Evolutionary conservation across 1,140 invertebrate genomes (phyloP), one percentile per base, ranked within the genome.

Genomic region (Leptinotarsa undecemlineata): DNA sequence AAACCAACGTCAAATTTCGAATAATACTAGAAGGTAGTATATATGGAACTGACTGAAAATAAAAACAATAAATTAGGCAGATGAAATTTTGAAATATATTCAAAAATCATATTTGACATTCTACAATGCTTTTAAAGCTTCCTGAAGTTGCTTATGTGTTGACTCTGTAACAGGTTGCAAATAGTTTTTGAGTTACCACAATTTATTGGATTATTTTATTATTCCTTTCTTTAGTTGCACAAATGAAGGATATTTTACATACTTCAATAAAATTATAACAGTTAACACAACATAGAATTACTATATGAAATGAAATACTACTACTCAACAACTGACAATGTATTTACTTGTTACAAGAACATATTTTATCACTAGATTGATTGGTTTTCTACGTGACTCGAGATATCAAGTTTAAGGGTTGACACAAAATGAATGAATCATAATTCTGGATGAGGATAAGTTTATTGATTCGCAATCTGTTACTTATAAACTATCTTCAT

Each of bases 121-220:
- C 33, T 42, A 42, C 8, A 11, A 42, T 42, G 33, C 33, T 42
- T 42, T 42, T 2, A 42, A 42, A 42, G 33, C 33, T 42, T 42
- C 33, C 33, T 11, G 33, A 42, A 42, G 33, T 42, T 42, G 33
- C 11, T 42, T 42, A 33, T 33, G 33, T 42, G 8, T 11, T 42
- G 33, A 42, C 33, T 42, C 33, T 42, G 33, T 42, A 57, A 57
- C 51, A 57, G n/a, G 51, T 57, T 57, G 15, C 51, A 57, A 17
- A 17, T 57, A 57, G 15, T n/a, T 57, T 57, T 57, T 42, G 33
- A 21, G 64, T 67, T 67, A 67, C 26, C 23, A 67, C 26, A 67
- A 23, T 67, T 67, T 42, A 42, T 57, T 57, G 51, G n/a, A 33
- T n/a, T 21, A 48, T 71, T 71, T 71, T 71, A 71, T 42, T 42